Percentiles rank a stretch among this genome's conserved stretches.
These are phyloP conservation scores for Aphelenchoides bicaudatus DNA, from an alignment of 2,888 invertebrate species.

Conservation along the genomic window DNA sequence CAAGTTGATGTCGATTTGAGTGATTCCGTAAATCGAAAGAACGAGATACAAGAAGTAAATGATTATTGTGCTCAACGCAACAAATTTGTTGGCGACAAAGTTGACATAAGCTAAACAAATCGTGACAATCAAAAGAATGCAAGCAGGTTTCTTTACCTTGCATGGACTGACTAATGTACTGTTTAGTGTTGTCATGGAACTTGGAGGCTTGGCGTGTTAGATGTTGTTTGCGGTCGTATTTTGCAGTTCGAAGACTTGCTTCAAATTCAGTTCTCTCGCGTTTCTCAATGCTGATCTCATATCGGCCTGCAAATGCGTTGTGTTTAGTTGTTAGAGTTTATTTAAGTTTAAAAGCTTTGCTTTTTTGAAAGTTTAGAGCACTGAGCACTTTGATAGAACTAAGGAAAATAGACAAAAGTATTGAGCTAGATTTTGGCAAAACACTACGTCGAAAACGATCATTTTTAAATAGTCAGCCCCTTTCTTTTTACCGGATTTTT, in stretches of 20 bases:
- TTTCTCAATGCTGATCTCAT: conserved; percentile 45
- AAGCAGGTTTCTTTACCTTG: too few species aligned
- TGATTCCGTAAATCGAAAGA: conserved; percentile 54
- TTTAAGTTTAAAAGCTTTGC: too few species aligned
- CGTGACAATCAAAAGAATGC: too few species aligned
- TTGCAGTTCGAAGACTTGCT: conserved; percentile 29
- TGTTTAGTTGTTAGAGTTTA: too few species aligned
- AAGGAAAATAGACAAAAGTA: too few species aligned
- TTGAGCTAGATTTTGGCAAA: too few species aligned
- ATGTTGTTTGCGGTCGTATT: conserved; percentile 28
- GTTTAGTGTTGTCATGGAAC: conserved; percentile 57
- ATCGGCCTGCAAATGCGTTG: too few species aligned
- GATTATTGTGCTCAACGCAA: conserved; percentile 44
- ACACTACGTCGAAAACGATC: too few species aligned
- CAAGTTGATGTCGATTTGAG: conserved; percentile 54
- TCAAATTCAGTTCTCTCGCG: conserved; percentile 29
- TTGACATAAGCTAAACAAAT: conserved; percentile 40
- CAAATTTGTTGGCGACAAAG: conserved; percentile 38
- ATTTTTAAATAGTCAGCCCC: too few species aligned
- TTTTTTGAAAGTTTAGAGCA: too few species aligned
- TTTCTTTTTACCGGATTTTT: too few species aligned
- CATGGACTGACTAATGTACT: conserved; percentile 48
- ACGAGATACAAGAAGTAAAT: conserved; percentile 49
- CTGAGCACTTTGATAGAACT: too few species aligned
- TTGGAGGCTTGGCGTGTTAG: conserved; percentile 51